Conservation (phyloP, 2,113 vertebrate species). For the Oxyruncus cristatus region DNA sequence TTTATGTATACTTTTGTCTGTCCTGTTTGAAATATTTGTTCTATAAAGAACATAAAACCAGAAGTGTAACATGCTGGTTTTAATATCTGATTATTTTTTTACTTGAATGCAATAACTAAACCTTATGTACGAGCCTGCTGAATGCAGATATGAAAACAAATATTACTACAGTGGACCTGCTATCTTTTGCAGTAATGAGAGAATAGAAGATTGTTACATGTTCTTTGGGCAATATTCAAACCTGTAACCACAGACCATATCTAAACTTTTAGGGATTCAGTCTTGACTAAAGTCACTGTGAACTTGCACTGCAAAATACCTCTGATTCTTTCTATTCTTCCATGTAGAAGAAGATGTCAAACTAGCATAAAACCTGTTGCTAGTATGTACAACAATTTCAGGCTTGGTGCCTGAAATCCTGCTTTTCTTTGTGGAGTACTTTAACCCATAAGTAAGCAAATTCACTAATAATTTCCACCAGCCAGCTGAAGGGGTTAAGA, state of each 20-base stretch:
- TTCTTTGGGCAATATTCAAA: not conserved
- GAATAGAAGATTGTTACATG: not conserved
- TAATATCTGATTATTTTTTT: constrained; percentile 30
- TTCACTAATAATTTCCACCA: not conserved
- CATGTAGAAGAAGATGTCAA: not conserved
- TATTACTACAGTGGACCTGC: not conserved
- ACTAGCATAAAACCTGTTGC: not conserved
- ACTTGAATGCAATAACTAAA: constrained; percentile 46
- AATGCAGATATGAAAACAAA: not conserved
- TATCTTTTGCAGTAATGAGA: not conserved
- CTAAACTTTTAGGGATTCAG: not conserved
- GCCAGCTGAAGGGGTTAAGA: not conserved
- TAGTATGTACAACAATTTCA: not conserved
- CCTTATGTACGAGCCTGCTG: not conserved
- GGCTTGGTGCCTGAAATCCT: not conserved
- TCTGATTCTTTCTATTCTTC: not conserved
- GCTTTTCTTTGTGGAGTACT: not conserved
- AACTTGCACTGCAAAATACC: not conserved
- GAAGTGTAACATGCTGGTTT: not conserved
- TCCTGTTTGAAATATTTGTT: constrained; percentile 26
- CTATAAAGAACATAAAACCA: constrained; percentile 40
- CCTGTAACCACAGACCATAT: not conserved
- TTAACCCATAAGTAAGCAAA: not conserved
- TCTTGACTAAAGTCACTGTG: not conserved
- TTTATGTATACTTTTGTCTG: not conserved